Evolutionary conservation across 2,113 vertebrate species (phyloP), one percentile per base, ranked within the genome.

Genomic region (Spizaetus ornatus): DNA sequence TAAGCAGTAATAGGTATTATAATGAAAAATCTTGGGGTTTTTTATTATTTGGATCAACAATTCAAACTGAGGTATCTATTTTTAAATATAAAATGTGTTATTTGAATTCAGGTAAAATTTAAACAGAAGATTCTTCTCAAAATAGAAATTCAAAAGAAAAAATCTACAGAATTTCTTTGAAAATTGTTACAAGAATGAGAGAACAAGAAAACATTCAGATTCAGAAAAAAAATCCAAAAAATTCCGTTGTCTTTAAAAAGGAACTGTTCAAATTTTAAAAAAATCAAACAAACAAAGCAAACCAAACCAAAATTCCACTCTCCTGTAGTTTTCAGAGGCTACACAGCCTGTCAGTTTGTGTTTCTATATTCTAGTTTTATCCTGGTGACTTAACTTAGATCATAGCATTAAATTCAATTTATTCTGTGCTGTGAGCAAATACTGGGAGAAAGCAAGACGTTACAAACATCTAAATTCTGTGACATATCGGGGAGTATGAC

Each of bases 1-100:
- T 19, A 40, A 38, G 4, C 3, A 45, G 1, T 7, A n/a, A n/a
- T 13, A 43, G 0, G 2, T 11, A 74, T 62, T 61, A 55, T 22
- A 59, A 13, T 32, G 7, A 63, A 58, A 47, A 52, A 13, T 4
- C 11, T 45, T 47, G 6, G 0, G 0, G 13, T 69, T 29, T 43
- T 63, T 43, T 79, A 9, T 18, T n/a, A 7, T 88, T 72, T 56
- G 1, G 3, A 66, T 71, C 16, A 56, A 6, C 2, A 29, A 32
- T 67, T 72, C 10, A 53, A 62, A 62, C 7, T 42, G 4, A 9
- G 42, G 5, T 16, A 50, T 10, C 7, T 38, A 8, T 38, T 80
- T 69, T 55, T 18, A 29, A 53, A 36, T 20, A 50, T 13, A 34
- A 80, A 43, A 21, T 25, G 0, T 43, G 16, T 58, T 45, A 27